Conservation (phyloP, 1,140 invertebrate species). For the Tetramorium simillimum region DNA sequence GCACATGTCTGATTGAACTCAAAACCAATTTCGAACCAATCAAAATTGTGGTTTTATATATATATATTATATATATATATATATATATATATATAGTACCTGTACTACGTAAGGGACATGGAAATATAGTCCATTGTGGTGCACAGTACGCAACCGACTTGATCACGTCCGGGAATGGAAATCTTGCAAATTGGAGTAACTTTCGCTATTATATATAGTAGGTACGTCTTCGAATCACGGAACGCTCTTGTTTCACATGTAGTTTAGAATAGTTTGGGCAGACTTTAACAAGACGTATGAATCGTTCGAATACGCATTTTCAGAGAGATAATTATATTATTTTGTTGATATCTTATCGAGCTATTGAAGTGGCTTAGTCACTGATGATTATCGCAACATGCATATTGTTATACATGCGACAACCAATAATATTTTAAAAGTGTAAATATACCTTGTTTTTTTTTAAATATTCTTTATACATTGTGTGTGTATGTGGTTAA, state of each 20-base stretch:
- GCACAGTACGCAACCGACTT: background rate
- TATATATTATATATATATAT: too few species aligned
- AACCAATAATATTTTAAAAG: background rate
- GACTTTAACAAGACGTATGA: background rate
- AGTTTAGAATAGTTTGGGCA: background rate
- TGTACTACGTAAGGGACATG: conserved; percentile 10
- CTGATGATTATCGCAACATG: background rate
- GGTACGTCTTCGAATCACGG: conserved; percentile 16
- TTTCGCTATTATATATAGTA: conserved; percentile 19
- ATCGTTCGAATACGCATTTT: background rate
- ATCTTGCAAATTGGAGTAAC: conserved; percentile 26
- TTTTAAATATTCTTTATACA: background rate
- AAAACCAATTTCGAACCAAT: conserved; percentile 57
- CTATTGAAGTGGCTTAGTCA: background rate
- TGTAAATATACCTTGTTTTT: background rate
- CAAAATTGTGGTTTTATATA: conserved; percentile 36
- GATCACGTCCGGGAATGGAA: conserved; percentile 24
- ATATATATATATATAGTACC: conserved; percentile 1
- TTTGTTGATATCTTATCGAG: conserved; percentile 4
- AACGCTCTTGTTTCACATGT: background rate
- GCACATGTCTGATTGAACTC: conserved; percentile 9
- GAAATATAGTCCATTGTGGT: conserved; percentile 20
- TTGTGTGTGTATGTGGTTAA: background rate
- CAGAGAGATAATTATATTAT: background rate
- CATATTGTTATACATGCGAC: background rate